Evolutionary conservation across 30 jellyfish, hydroid and myxozoan species (phyloP), one percentile per base, ranked within the genome.

Genomic region (Hydractinia symbiolongicarpus): DNA sequence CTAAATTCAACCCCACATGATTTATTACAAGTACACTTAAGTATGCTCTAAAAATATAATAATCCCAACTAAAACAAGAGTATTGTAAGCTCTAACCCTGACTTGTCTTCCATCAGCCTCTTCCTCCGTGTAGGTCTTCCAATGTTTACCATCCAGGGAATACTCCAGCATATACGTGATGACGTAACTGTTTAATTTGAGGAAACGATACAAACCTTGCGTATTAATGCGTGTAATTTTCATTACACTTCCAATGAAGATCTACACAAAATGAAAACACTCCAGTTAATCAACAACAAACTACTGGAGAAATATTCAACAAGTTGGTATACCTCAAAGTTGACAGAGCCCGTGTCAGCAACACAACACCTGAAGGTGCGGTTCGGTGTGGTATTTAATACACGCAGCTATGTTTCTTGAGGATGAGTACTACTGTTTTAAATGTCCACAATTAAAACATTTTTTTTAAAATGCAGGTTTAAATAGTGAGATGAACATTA

Each of bases 101-200:
- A 13, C 7, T 6, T 44, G 52, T 0, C 17, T 55, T 54, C 50
- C 88, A 20, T 75, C 73, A 44, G 75, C 70, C 40, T 94, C 98
- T 4, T 84, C 90, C 5, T 81, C 81, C 50, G 50, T 60, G 79
- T 87, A 81, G 4, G 67, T 70, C 15, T 76, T 67, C 99, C 99
- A 93, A 14, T 66, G 17, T 8, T 6, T 20, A 56, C 90, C 95
- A 85, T 93, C 96, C 52, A 82, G 85, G 21, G 96, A 86, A 74
- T 87, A 93, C 9, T 14, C 62, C 50, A 93, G 69, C 13, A 55
- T 81, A 83, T 68, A 93, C 61, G 94, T 61, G 51, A 84, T 66
- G 19, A 88, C 95, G 73, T 84, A 83, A n/a, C 10, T 52, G 50
- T 21, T 7, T 0, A 14, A 13, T 72, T 78, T 61, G 51, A 66